Conservation (phyloP, 2,888 invertebrate genomes). For the Spialia ferax region DNA sequence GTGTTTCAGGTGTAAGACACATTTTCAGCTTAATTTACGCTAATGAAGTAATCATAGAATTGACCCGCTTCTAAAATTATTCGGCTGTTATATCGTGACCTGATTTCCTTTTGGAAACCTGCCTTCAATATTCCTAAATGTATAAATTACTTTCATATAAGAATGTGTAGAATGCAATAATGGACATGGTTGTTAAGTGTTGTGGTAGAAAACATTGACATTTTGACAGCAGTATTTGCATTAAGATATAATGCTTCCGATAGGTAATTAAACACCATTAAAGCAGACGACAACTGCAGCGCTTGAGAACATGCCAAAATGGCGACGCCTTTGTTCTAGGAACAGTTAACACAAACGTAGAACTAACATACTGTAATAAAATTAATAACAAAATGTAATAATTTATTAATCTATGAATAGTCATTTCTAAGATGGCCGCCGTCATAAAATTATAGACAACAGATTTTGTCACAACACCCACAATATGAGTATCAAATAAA, state of each 20-base stretch:
- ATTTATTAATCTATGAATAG: too few relatives aligned
- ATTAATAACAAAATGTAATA: too few relatives aligned
- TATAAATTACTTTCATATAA: too few relatives aligned
- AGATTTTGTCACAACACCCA: too few relatives aligned
- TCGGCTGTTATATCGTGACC: slow-evolving; percentile 17
- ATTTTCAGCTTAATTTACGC: slow-evolving; percentile 24
- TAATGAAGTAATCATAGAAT: slow-evolving; percentile 47
- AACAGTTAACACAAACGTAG: too few relatives aligned
- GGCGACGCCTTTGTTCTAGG: slow-evolving; percentile 40
- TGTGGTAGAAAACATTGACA: slow-evolving; percentile 15
- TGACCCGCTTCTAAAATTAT: slow-evolving; percentile 41
- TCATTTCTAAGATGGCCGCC: too few relatives aligned
- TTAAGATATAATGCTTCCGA: slow-evolving; percentile 28
- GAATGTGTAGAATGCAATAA: neutral
- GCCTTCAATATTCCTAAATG: too few relatives aligned
- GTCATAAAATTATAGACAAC: too few relatives aligned
- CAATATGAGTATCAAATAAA: too few relatives aligned
- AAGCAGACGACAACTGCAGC: slow-evolving; percentile 55
- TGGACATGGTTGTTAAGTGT: neutral
- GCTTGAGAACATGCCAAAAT: slow-evolving; percentile 65
- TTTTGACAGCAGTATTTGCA: slow-evolving; percentile 29
- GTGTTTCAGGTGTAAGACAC: neutral
- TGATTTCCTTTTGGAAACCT: neutral
- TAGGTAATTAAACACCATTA: slow-evolving; percentile 50
- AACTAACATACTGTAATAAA: too few relatives aligned